Evolutionary conservation across 1,140 invertebrate genomes (phyloP).

Genomic region (Agrypnia vestita): DNA sequence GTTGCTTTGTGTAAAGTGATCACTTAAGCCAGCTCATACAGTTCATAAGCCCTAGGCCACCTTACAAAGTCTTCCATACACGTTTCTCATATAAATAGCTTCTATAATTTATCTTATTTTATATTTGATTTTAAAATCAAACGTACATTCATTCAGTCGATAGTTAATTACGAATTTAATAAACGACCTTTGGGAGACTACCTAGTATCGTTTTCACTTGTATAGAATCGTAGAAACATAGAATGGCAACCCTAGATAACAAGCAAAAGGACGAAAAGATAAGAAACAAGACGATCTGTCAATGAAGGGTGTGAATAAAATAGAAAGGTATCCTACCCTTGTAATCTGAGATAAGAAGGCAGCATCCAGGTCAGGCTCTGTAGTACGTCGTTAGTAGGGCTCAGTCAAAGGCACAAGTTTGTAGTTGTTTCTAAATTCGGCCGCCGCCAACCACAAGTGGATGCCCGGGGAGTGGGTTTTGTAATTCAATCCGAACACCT

Average conservation of each 20-base stretch:
- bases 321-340: slow-evolving; percentile 37
- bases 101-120: no score
- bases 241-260: neutral
- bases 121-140: no score
- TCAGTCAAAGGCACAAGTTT: slow-evolving; percentile 41
- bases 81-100: no score
- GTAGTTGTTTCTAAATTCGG: slow-evolving; percentile 49
- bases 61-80: no score
- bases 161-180: neutral
- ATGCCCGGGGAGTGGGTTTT: neutral
- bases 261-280: slow-evolving; percentile 34
- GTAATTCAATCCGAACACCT: slow-evolving; percentile 24
- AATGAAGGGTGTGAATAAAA: slow-evolving; percentile 45
- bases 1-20: no score
- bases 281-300: slow-evolving; percentile 57
- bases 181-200: neutral
- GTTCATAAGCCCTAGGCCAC: no score
- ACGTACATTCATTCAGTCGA: no score
- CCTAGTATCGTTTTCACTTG: no score
- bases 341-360: slow-evolving; percentile 47
- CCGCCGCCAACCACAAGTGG: slow-evolving; percentile 17
- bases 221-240: no score
- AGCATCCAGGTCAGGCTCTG: slow-evolving; percentile 26
- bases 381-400: slow-evolving; percentile 41
- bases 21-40: no score